Conservation (phyloP, 2,113 vertebrate genomes). For the Alectura lathami region DNA sequence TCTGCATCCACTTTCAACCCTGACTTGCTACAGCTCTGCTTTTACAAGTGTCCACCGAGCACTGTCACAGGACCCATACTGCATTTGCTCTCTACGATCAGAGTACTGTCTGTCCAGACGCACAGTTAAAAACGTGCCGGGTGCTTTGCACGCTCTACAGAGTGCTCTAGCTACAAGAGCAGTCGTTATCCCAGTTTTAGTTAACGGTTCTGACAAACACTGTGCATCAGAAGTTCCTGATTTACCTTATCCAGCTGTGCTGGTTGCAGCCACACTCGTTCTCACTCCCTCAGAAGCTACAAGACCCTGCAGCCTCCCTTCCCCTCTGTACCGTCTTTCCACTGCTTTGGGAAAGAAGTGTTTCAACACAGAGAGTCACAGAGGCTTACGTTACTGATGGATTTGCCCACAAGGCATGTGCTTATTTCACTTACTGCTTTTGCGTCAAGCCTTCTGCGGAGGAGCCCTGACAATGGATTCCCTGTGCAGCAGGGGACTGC, state of each 20-base stretch:
- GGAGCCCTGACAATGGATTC: slow-evolving; percentile 43
- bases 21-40: neutral
- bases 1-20: neutral
- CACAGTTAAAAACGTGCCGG: neutral
- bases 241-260: accelerated
- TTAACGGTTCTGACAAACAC: neutral
- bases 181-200: accelerated
- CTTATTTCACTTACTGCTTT: neutral
- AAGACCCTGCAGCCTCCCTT: neutral
- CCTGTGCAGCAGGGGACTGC: neutral
- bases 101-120: neutral
- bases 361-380: neutral
- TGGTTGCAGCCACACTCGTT: no score
- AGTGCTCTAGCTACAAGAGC: accelerated
- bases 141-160: neutral
- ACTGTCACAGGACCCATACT: neutral
- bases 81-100: neutral
- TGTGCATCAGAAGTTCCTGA: accelerated
- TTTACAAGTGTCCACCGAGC: neutral
- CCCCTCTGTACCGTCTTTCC: neutral
- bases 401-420: neutral
- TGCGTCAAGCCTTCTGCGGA: neutral
- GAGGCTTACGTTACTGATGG: neutral
- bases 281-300: accelerated
- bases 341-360: neutral